Evolutionary conservation across 2,113 vertebrate species (phyloP).

Genomic region (Eubucco bourcierii): DNA sequence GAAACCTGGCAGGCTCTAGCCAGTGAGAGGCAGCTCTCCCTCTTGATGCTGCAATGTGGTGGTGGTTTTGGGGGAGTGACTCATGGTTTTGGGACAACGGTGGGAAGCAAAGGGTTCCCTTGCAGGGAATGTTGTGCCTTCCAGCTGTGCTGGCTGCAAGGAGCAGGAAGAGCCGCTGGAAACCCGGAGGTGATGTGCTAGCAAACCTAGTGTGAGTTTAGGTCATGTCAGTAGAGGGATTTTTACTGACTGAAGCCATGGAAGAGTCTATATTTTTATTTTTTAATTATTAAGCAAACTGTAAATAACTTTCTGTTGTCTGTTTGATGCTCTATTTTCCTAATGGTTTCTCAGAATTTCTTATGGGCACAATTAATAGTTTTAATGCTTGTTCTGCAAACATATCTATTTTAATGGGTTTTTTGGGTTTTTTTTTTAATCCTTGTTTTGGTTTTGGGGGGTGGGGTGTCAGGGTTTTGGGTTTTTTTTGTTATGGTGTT

Average conservation of each 20-base stretch:
- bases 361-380: constrained; percentile 35
- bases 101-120: constrained; percentile 18
- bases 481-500: background rate
- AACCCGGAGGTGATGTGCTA: background rate
- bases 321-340: constrained; percentile 72
- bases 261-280: constrained; percentile 63
- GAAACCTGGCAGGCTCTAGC: background rate
- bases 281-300: constrained; percentile 68
- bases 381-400: constrained; percentile 36
- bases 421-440: background rate
- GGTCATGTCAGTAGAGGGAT: background rate
- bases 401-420: constrained; percentile 1
- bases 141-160: background rate
- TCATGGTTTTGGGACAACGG: background rate
- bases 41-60: background rate
- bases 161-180: background rate
- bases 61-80: background rate
- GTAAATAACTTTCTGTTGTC: constrained; percentile 69
- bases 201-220: background rate
- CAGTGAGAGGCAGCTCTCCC: background rate
- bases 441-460: background rate
- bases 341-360: constrained; percentile 72
- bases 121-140: constrained; percentile 50
- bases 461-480: background rate
- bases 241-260: constrained; percentile 65